Evolutionary conservation across 2,888 invertebrate genomes (phyloP).

Genomic region (Tetragonisca angustula): DNA sequence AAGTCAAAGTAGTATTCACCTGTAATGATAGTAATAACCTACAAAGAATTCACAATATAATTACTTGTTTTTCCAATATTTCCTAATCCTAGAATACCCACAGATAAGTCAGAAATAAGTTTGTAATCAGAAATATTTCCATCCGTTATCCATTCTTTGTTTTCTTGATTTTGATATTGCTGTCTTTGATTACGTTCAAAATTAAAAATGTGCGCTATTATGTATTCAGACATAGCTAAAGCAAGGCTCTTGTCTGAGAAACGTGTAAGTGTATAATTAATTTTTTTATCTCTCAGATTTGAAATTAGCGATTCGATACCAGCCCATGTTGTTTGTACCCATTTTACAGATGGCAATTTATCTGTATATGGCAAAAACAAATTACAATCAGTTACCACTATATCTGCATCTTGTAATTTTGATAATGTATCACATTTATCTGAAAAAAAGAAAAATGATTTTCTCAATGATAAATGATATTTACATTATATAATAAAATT

Average conservation of each 20-base stretch:
- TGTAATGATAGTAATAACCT: not conserved
- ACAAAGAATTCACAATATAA: slow-evolving; percentile 27
- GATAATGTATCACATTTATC: slow-evolving; percentile 59
- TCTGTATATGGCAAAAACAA: slow-evolving; percentile 81
- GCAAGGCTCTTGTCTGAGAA: slow-evolving; percentile 84
- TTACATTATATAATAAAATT: not conserved
- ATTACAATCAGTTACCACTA: slow-evolving; percentile 83
- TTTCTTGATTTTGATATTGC: slow-evolving; percentile 81
- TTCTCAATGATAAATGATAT: not conserved
- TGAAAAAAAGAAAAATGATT: slow-evolving; percentile 33
- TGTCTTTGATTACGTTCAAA: slow-evolving; percentile 83
- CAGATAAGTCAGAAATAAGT: slow-evolving; percentile 83
- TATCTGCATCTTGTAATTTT: slow-evolving; percentile 80
- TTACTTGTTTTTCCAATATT: slow-evolving; percentile 85
- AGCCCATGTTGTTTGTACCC: slow-evolving; percentile 85
- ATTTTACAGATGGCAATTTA: slow-evolving; percentile 82
- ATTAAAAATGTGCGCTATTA: slow-evolving; percentile 84
- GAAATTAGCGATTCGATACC: slow-evolving; percentile 81
- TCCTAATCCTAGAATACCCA: slow-evolving; percentile 86
- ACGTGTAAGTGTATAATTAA: slow-evolving; percentile 80
- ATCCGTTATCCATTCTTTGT: slow-evolving; percentile 77
- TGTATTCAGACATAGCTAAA: slow-evolving; percentile 85
- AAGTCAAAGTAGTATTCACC: not conserved
- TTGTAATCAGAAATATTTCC: slow-evolving; percentile 81
- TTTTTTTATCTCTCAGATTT: slow-evolving; percentile 71